Percentiles rank a stretch among this genome's conserved stretches.
These are phyloP conservation scores for Ctenodactylus gundi DNA, from an alignment of 2,113 vertebrate genomes.

Conservation along the genomic window DNA sequence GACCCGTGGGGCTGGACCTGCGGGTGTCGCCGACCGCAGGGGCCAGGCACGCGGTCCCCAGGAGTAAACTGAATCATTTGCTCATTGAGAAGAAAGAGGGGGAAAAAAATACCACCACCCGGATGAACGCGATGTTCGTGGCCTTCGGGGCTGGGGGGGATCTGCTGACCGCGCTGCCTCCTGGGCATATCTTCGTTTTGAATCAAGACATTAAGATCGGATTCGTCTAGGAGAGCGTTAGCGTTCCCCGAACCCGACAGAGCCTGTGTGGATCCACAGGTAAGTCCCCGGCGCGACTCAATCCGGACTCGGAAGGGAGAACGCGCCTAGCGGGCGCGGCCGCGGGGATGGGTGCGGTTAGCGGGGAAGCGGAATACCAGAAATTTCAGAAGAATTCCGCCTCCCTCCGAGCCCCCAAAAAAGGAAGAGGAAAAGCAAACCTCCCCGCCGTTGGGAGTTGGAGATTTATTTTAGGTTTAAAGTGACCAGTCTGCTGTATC, in stretches of 20 bases:
- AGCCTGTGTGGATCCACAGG: constrained; percentile 66
- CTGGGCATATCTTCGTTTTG: constrained; percentile 21
- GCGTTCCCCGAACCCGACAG: background rate
- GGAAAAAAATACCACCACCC: background rate
- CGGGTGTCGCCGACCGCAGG: background rate
- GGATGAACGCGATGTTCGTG: background rate
- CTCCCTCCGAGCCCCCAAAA: constrained; percentile 15
- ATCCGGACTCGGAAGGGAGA: background rate
- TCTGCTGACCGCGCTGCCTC: background rate
- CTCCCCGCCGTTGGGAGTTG: constrained; percentile 17
- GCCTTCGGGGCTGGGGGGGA: background rate
- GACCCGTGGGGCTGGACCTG: no score
- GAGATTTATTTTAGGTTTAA: background rate
- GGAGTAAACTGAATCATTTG: constrained; percentile 34
- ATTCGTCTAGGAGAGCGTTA: constrained; percentile 4
- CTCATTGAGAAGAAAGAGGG: background rate
- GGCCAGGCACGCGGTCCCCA: background rate
- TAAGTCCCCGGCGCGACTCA: background rate
- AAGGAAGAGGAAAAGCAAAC: background rate
- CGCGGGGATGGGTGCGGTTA: constrained; percentile 21
- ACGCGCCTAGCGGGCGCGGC: background rate
- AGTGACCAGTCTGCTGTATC: background rate
- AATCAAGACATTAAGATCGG: background rate
- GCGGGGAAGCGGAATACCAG: constrained; percentile 47
- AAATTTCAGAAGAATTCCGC: constrained; percentile 62